phyloP scores from a whole-genome alignment of 2,797 vertebrate genomes.

The Darevskia nairensis region DNA sequence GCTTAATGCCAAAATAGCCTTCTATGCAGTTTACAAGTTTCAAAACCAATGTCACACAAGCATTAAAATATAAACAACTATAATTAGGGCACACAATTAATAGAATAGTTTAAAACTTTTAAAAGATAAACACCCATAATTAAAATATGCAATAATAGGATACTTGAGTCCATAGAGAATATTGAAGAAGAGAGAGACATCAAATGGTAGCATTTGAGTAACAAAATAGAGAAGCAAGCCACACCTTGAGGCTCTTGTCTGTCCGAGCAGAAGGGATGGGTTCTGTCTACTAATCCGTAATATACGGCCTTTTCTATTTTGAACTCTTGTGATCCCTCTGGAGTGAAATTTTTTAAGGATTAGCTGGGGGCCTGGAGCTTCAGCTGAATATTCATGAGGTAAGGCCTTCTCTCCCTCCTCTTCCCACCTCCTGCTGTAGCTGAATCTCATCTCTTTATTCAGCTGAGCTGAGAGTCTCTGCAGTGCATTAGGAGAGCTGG shows the following conservation, averaged over 20 bases:
- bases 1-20: no score
- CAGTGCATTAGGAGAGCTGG: not conserved
- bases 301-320: constrained; percentile 17
- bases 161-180: fast-evolving
- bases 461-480: not conserved
- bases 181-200: not conserved
- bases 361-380: not conserved
- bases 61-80: no score
- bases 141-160: not conserved
- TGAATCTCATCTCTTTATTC: not conserved
- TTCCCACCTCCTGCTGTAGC: not conserved
- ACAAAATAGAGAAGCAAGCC: not conserved
- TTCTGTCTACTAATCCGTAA: not conserved
- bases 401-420: not conserved
- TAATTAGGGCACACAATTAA: no score
- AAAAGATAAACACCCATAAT: no score
- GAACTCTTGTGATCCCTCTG: not conserved
- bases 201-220: not conserved
- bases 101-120: no score
- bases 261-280: not conserved
- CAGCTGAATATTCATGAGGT: constrained; percentile 11
- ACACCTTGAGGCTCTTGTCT: fast-evolving
- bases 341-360: fast-evolving
- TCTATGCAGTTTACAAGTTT: no score
- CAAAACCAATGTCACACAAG: no score